phyloP scores from a whole-genome alignment of 2,888 invertebrate genomes.

The Pimpla rufipes region DNA sequence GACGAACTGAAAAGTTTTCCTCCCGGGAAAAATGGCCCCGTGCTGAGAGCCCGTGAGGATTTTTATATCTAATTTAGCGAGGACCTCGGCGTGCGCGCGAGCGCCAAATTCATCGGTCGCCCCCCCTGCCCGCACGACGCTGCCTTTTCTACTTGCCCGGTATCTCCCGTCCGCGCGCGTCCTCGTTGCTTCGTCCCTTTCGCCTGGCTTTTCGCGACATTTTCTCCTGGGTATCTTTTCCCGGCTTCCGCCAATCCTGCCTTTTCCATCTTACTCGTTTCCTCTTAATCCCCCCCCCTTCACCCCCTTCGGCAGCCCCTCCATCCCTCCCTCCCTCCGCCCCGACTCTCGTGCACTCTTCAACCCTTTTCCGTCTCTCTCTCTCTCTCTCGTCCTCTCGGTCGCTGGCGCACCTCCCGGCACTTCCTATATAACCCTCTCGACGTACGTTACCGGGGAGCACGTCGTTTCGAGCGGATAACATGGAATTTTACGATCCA shows the following conservation, averaged over 20 bases:
- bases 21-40: not conserved
- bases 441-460: slow-evolving; percentile 41
- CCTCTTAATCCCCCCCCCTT: slow-evolving; percentile 47
- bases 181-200: slow-evolving; percentile 21
- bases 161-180: not conserved
- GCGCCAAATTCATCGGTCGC: slow-evolving; percentile 26
- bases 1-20: slow-evolving; percentile 29
- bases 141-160: slow-evolving; percentile 28
- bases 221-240: slow-evolving; percentile 8
- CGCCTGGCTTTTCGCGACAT: slow-evolving; percentile 2
- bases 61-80: slow-evolving; percentile 39
- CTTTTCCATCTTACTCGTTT: slow-evolving; percentile 32
- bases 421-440: slow-evolving; percentile 24
- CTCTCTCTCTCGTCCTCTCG: slow-evolving; percentile 10
- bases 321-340: not conserved
- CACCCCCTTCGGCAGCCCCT: too few species aligned
- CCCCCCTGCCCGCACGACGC: not conserved
- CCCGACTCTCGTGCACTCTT: not conserved
- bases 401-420: not conserved
- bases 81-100: slow-evolving; percentile 17
- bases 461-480: slow-evolving; percentile 55
- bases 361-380: not conserved
- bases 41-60: slow-evolving; percentile 8
- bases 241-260: not conserved
- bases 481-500: slow-evolving; percentile 58